Evolutionary conservation across 2,113 vertebrate species (phyloP), one percentile per base, ranked within the genome.

Genomic region (Ctenomys sociabilis): DNA sequence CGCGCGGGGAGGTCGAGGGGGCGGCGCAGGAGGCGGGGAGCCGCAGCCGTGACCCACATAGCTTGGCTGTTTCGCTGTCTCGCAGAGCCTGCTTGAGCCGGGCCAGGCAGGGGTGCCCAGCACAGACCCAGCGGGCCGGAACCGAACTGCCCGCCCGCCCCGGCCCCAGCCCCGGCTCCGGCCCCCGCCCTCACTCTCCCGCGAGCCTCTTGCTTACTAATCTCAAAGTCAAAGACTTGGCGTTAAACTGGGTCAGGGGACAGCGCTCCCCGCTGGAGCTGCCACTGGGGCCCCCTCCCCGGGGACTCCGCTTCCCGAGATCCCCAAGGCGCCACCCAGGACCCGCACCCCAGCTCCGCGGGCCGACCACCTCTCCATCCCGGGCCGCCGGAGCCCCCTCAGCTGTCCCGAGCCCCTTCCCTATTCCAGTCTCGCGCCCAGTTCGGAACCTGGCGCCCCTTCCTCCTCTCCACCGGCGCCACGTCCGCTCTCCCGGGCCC

Each of bases 11-110:
- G 88, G 88, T 85, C 77, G 83, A 68, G 93, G 90, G 77, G 88
- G 95, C 17, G 57, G 57, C 1, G 61, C 61, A 37, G 83, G 19
- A 12, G 77, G 93, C 80, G 93, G 95, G 91, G 91, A 81, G 96
- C 85, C 52, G 95, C 57, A 64, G 95, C 96, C 64, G 4, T 98
- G 97, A 98, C 97, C 97, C 96, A 98, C 92, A 98, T 98, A 97
- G 86, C 66, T 63, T 16, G 61, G 14, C 45, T 8, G 73, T 7
- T 43, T 13, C 22, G 24, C 45, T 43, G 77, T 30, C 45, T 26
- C 77, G 14, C 77, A 7, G 73, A 45, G 73, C 3, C 45, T 30
- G 45, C 26, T 30, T 26, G 30, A 30, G 40, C 73, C 45, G 3
- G 26, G 45, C 30, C 73, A 7, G 16, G 45, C 45, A 7, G 2